Conservation (phyloP, 2,797 vertebrate species). For the Synaphobranchus kaupii region DNA sequence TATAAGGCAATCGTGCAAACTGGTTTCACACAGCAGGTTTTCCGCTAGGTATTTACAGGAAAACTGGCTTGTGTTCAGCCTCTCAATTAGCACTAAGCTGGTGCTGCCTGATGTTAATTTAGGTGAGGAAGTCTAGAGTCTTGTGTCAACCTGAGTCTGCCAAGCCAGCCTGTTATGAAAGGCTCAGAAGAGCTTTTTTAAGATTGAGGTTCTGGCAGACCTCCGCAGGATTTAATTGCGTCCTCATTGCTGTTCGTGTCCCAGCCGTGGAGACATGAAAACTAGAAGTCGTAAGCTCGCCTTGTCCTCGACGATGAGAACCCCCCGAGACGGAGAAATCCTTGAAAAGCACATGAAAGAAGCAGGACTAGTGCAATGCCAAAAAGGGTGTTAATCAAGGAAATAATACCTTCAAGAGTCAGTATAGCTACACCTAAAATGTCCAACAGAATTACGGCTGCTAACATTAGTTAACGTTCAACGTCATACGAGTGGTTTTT, state of each 20-base stretch:
- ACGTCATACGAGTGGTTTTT: too few relatives aligned
- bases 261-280: not conserved
- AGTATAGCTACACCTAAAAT: not conserved
- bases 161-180: constrained; percentile 48
- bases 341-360: not conserved
- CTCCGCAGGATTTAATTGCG: constrained; percentile 21
- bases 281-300: not conserved
- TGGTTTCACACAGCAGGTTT: constrained; percentile 23
- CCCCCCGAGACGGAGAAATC: not conserved
- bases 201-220: constrained; percentile 52
- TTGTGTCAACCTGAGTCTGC: constrained; percentile 53
- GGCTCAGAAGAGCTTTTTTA: constrained; percentile 46
- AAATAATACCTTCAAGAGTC: not conserved
- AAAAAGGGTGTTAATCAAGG: not conserved
- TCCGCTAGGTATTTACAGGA: constrained; percentile 34
- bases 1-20: constrained; percentile 59
- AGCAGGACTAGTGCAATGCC: not conserved
- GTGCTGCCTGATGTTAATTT: constrained; percentile 52
- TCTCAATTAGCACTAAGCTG: constrained; percentile 58
- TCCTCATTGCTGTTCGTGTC: not conserved
- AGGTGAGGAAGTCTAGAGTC: constrained; percentile 55
- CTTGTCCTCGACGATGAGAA: not conserved
- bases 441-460: not conserved
- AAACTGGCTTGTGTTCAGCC: constrained; percentile 57
- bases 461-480: too few relatives aligned